phyloP scores from a whole-genome alignment of 2,113 vertebrate genomes.

The Pteruthius melanotis region DNA sequence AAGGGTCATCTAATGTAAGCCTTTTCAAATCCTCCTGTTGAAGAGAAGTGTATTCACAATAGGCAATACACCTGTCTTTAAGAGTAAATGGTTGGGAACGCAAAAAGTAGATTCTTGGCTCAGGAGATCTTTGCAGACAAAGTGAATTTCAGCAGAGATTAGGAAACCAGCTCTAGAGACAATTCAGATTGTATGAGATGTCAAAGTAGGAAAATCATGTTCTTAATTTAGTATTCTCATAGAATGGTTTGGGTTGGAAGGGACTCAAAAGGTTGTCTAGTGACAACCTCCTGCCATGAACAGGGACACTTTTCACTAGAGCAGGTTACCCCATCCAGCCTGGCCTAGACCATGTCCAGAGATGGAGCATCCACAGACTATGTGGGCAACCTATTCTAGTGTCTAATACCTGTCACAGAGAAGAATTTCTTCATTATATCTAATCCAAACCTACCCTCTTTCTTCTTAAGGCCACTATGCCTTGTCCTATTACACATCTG shows the following conservation, averaged over 20 bases:
- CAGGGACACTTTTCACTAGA: not conserved
- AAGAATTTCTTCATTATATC: not conserved
- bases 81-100: not conserved
- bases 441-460: not conserved
- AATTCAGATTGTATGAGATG: not conserved
- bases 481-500: not conserved
- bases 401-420: not conserved
- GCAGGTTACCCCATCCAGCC: not conserved
- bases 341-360: not conserved
- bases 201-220: not conserved
- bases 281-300: not conserved
- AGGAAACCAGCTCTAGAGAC: not conserved
- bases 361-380: not conserved
- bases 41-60: not conserved
- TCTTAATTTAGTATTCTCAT: not conserved
- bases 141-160: not conserved
- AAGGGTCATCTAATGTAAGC: not conserved
- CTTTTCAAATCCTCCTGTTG: not conserved
- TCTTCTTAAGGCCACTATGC: accelerated
- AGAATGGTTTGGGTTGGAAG: not conserved
- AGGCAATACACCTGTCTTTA: not conserved
- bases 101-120: not conserved
- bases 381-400: not conserved
- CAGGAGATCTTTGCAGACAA: not conserved
- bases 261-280: not conserved